Evolutionary conservation across 2,888 invertebrate species (phyloP).

Genomic region (Strigamia maritima): DNA sequence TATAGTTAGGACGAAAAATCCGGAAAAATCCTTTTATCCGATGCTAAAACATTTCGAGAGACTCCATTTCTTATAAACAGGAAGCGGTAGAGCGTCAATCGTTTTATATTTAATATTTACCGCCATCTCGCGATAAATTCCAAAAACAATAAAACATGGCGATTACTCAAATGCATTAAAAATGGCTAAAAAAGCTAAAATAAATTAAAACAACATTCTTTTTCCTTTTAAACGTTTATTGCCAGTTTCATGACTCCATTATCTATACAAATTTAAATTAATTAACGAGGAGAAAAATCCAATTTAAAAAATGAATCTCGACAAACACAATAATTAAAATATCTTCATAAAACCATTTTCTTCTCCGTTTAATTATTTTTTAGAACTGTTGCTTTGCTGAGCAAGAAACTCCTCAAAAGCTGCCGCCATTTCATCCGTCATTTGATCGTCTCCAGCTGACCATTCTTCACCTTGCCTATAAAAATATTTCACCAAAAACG

Average conservation of each 20-base stretch:
- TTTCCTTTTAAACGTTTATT: conserved; percentile 11
- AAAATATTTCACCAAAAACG: not conserved
- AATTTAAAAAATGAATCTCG: conserved; percentile 15
- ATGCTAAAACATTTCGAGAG: not conserved
- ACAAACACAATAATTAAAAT: conserved; percentile 19
- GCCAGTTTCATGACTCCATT: conserved; percentile 13
- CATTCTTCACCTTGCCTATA: conserved; percentile 38
- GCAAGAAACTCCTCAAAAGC: conserved; percentile 59
- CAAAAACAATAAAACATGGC: not conserved
- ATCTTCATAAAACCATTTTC: not conserved
- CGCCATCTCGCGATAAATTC: not conserved
- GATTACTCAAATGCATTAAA: too few relatives aligned
- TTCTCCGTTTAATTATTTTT: conserved; percentile 17
- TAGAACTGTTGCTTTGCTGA: conserved; percentile 20
- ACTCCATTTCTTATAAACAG: not conserved
- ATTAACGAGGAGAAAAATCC: conserved; percentile 10
- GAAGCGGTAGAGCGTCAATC: not conserved
- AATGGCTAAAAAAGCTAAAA: not conserved
- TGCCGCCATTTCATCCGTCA: conserved; percentile 62
- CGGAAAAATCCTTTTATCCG: not conserved
- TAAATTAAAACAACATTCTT: not conserved
- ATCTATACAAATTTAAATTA: conserved; percentile 23
- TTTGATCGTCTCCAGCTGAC: conserved; percentile 56
- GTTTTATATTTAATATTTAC: not conserved
- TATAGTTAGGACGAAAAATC: not conserved